These are phyloP conservation scores for Ellobium chinense DNA, from an alignment of 2,888 invertebrate genomes.

Conservation along the genomic window DNA sequence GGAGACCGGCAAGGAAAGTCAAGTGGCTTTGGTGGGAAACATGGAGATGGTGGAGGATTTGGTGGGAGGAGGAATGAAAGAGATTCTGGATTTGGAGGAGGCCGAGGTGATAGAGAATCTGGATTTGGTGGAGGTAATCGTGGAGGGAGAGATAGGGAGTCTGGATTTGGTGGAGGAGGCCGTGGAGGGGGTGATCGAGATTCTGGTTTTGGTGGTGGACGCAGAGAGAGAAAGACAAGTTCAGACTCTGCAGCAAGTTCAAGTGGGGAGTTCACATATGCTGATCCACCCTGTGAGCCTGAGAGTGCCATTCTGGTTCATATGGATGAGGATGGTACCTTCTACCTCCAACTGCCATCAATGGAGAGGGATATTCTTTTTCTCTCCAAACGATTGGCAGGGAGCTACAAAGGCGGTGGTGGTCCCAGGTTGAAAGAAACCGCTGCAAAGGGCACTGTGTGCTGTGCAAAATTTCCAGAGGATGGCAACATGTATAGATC, in stretches of 20 bases:
- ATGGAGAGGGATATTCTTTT: constrained; percentile 51
- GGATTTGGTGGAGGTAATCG: background rate
- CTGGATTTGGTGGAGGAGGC: constrained; percentile 9
- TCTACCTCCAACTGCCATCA: constrained; percentile 62
- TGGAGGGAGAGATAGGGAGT: constrained; percentile 3
- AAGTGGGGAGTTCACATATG: background rate
- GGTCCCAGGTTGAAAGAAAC: constrained; percentile 48
- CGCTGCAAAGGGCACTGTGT: constrained; percentile 53
- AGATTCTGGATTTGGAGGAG: constrained; percentile 3
- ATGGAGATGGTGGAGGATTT: background rate
- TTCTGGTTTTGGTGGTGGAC: constrained; percentile 9
- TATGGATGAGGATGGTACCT: constrained; percentile 58
- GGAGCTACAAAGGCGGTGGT: constrained; percentile 51
- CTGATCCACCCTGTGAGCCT: constrained; percentile 26
- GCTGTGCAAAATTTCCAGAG: constrained; percentile 65
- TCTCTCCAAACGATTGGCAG: constrained; percentile 49
- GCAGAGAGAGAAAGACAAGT: constrained; percentile 14
- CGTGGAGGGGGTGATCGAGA: background rate
- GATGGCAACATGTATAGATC: constrained; percentile 71
- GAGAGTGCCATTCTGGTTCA: constrained; percentile 49
- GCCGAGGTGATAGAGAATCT: background rate
- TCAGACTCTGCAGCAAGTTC: background rate
- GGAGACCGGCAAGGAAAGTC: background rate
- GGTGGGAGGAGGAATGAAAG: constrained; percentile 8
- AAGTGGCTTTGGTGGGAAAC: constrained; percentile 12